A percentile compares a stretch with the other conserved stretches of the same genome.
These are phyloP conservation scores for Oligia strigilis DNA, from an alignment of 2,888 invertebrate species.

Conservation along the genomic window DNA sequence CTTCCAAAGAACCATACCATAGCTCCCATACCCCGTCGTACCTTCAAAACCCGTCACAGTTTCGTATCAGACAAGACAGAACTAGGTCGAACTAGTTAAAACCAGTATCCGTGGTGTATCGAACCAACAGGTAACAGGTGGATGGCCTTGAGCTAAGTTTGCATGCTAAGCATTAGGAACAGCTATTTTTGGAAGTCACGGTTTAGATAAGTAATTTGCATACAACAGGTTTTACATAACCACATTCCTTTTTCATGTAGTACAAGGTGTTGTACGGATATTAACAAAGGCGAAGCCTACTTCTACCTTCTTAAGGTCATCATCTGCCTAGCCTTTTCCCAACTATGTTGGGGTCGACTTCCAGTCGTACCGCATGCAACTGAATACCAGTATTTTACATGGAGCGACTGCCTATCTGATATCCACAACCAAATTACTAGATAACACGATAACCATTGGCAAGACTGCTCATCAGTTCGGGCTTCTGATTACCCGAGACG, in stretches of 20 bases:
- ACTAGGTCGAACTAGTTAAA: slow-evolving; percentile 64
- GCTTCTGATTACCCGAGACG: too few species aligned
- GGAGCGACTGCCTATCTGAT: too few species aligned
- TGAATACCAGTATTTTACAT: too few species aligned
- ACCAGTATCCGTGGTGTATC: slow-evolving; percentile 61
- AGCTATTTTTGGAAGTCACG: slow-evolving; percentile 34
- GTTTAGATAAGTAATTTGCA: background rate
- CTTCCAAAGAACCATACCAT: background rate
- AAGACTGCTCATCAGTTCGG: too few species aligned
- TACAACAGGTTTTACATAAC: slow-evolving; percentile 38
- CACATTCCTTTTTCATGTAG: background rate
- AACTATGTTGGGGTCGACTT: too few species aligned
- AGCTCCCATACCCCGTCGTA: background rate
- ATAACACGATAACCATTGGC: too few species aligned
- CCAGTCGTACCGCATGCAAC: too few species aligned
- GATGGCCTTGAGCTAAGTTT: slow-evolving; percentile 48
- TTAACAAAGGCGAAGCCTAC: too few species aligned
- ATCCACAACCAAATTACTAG: too few species aligned
- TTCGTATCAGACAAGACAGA: slow-evolving; percentile 23
- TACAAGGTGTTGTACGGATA: background rate
- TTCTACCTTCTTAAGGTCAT: too few species aligned
- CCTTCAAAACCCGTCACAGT: slow-evolving; percentile 18
- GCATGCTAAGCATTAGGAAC: slow-evolving; percentile 28
- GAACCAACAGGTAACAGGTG: slow-evolving; percentile 65
- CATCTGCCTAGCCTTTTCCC: too few species aligned